Evolutionary conservation across 2,888 invertebrate species (phyloP).

Genomic region (Ceratothoa steindachneri): DNA sequence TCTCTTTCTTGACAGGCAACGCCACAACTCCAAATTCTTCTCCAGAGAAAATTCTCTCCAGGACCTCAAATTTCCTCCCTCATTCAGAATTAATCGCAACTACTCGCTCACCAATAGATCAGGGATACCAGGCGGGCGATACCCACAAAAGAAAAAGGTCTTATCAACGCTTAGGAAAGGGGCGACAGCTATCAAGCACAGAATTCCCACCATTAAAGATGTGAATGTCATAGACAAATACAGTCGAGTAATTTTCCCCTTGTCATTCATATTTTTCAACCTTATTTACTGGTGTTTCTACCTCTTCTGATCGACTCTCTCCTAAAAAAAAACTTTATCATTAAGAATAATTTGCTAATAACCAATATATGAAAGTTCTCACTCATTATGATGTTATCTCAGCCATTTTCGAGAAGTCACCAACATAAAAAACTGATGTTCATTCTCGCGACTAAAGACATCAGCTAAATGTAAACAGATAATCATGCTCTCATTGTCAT

Average conservation of each 20-base stretch:
- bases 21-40: conserved; percentile 57
- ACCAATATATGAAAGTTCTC: too few species aligned
- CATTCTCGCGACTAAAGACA: too few species aligned
- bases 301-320: conserved; percentile 55
- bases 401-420: too few species aligned
- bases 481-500: too few species aligned
- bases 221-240: conserved; percentile 98
- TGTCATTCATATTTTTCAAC: conserved; percentile 92
- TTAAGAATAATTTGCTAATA: too few species aligned
- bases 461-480: too few species aligned
- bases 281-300: conserved; percentile 94
- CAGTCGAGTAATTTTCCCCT: conserved; percentile 90
- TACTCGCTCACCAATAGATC: conserved; percentile 41
- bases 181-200: conserved; percentile 75
- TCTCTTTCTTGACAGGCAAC: conserved; percentile 54
- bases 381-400: too few species aligned
- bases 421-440: too few species aligned
- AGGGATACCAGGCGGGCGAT: conserved; percentile 41
- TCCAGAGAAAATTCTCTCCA: conserved; percentile 55
- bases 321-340: too few species aligned
- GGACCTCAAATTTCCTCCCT: conserved; percentile 62
- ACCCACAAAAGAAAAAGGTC: conserved; percentile 53
- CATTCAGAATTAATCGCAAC: conserved; percentile 67
- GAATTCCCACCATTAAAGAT: conserved; percentile 89
- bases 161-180: conserved; percentile 76